Evolutionary conservation across 2,113 vertebrate genomes (phyloP).

Genomic region (Gallinago paraguaiae): DNA sequence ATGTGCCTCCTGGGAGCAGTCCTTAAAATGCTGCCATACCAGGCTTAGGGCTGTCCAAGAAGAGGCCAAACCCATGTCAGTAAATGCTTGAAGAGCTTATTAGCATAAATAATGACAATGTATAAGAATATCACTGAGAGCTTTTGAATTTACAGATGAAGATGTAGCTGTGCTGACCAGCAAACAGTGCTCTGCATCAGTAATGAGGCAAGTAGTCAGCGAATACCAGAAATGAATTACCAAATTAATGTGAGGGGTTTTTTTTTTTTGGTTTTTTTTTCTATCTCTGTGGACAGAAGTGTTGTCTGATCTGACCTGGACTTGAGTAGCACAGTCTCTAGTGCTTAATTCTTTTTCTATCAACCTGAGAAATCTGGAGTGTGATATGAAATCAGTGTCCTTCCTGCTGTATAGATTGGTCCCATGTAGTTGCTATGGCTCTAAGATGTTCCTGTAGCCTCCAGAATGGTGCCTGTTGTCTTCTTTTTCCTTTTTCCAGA

Average conservation of each 20-base stretch:
- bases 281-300: background rate
- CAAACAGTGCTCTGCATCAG: background rate
- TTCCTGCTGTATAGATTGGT: background rate
- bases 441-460: fast-evolving
- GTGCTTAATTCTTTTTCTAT: background rate
- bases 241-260: fast-evolving
- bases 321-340: background rate
- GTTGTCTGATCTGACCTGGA: background rate
- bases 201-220: background rate
- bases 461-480: background rate
- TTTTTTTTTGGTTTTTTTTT: background rate
- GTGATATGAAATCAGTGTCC: background rate
- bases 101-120: background rate
- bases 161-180: background rate
- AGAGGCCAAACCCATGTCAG: background rate
- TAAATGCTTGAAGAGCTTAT: background rate
- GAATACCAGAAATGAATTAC: background rate
- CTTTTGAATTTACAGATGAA: background rate
- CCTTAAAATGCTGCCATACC: background rate
- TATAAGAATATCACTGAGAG: background rate
- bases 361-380: background rate
- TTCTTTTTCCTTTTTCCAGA: background rate
- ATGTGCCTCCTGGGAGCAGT: background rate
- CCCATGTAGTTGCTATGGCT: background rate
- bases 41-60: background rate